Percentiles rank a stretch among this genome's conserved stretches.
These are phyloP conservation scores for Pleuronectes platessa DNA, from an alignment of 2,113 vertebrate species.

Conservation along the genomic window DNA sequence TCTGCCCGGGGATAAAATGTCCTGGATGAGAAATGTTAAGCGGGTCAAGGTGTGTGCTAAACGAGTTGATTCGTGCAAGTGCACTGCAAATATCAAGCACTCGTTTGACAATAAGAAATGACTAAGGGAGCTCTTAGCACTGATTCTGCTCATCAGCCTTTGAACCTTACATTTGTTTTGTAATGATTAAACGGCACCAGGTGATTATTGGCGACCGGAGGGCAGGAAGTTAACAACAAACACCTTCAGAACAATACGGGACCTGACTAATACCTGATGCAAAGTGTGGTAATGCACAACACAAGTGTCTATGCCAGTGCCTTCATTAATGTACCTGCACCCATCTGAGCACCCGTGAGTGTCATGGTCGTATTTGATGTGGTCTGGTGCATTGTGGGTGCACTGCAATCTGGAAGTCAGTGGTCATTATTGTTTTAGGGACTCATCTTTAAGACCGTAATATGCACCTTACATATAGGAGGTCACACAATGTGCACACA, in stretches of 20 bases:
- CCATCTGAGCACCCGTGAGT: background rate
- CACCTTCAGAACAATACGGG: background rate
- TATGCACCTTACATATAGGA: too few relatives aligned
- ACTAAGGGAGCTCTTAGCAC: background rate
- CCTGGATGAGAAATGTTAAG: conserved; percentile 1
- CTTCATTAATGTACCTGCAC: too few relatives aligned
- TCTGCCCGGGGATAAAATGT: background rate
- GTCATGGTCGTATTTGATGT: too few relatives aligned
- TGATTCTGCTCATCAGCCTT: background rate
- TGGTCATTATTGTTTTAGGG: background rate
- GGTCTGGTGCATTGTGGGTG: too few relatives aligned
- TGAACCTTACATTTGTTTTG: background rate
- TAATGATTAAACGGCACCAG: background rate
- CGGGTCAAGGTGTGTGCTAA: background rate
- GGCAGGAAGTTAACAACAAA: background rate
- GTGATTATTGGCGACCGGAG: background rate
- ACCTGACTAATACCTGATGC: background rate
- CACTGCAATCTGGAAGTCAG: background rate
- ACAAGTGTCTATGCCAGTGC: background rate
- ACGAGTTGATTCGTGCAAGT: background rate
- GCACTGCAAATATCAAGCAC: background rate
- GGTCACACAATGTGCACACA: too few relatives aligned
- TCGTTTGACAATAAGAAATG: background rate
- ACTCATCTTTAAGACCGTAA: background rate
- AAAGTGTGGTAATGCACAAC: background rate